Conservation (phyloP, 2,888 invertebrate species). For the Seladonia tumulorum region DNA sequence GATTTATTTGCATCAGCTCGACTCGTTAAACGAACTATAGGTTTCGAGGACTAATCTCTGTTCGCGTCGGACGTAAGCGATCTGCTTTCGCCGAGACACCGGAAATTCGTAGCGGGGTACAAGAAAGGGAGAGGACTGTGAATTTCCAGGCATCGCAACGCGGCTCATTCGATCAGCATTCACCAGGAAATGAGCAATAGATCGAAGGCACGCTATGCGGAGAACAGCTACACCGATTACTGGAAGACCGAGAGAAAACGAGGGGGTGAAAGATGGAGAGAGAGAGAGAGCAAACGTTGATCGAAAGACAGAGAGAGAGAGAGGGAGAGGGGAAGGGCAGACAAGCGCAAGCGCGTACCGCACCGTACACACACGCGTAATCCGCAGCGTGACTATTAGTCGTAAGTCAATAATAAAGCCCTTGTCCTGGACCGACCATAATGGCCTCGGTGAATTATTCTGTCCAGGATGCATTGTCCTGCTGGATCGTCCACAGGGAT, state of each 20-base stretch:
- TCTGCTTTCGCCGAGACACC: conserved; percentile 44
- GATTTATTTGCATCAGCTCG: neutral
- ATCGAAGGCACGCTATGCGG: conserved; percentile 64
- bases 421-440: conserved; percentile 78
- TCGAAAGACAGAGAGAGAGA: conserved; percentile 9
- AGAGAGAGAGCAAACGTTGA: conserved; percentile 23
- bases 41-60: conserved; percentile 17
- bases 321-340: conserved; percentile 51
- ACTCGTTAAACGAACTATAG: neutral
- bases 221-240: conserved; percentile 33
- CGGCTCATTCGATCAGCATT: conserved; percentile 74
- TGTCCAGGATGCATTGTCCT: conserved; percentile 75
- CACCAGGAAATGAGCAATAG: conserved; percentile 78
- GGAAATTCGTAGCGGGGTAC: conserved; percentile 33
- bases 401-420: conserved; percentile 83
- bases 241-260: conserved; percentile 4
- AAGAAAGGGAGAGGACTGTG: conserved; percentile 48
- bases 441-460: conserved; percentile 80
- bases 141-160: conserved; percentile 59
- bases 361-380: conserved; percentile 66
- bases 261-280: conserved; percentile 13
- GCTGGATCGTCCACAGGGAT: conserved; percentile 71
- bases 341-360: conserved; percentile 53
- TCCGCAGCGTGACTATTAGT: conserved; percentile 82
- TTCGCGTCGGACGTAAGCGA: conserved; percentile 8